Percentiles rank a stretch among this genome's conserved stretches.
Evolutionary conservation across 2,888 invertebrate genomes (phyloP).

Genomic region (Buathra laborator): DNA sequence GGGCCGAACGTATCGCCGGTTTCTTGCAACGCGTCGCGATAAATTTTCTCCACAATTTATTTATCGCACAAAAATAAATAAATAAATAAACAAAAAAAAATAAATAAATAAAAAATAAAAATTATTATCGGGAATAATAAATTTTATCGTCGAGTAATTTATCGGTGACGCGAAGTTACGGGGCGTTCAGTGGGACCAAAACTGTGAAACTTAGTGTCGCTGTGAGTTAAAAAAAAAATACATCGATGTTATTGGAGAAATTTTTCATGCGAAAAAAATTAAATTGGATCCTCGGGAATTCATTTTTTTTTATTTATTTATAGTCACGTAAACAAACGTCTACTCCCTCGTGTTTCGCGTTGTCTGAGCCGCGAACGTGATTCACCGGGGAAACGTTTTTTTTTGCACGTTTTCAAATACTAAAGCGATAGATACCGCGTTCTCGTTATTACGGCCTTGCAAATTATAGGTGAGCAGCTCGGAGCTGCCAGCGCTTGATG

Average conservation of each 20-base stretch:
- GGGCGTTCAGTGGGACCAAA: not conserved
- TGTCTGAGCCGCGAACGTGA: not conserved
- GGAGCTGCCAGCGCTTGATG: not conserved
- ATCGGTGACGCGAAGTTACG: not conserved
- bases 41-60: not conserved
- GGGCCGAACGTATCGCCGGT: constrained; percentile 60
- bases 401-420: constrained; percentile 34
- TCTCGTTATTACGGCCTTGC: constrained; percentile 59
- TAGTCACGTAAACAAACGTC: constrained; percentile 20
- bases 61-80: not conserved
- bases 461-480: constrained; percentile 33
- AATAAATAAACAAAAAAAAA: not conserved
- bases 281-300: not conserved
- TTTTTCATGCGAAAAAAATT: not conserved
- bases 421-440: not conserved
- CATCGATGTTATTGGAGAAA: not conserved
- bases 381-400: constrained; percentile 29
- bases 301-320: constrained; percentile 12
- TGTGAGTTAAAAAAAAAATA: constrained; percentile 25
- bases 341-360: constrained; percentile 33
- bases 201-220: constrained; percentile 10
- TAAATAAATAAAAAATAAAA: too few species aligned
- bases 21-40: not conserved
- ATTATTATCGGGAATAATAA: not conserved
- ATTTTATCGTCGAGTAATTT: not conserved